phyloP scores from a whole-genome alignment of 2,888 invertebrate species.

The Tuberolachnus salignus region DNA sequence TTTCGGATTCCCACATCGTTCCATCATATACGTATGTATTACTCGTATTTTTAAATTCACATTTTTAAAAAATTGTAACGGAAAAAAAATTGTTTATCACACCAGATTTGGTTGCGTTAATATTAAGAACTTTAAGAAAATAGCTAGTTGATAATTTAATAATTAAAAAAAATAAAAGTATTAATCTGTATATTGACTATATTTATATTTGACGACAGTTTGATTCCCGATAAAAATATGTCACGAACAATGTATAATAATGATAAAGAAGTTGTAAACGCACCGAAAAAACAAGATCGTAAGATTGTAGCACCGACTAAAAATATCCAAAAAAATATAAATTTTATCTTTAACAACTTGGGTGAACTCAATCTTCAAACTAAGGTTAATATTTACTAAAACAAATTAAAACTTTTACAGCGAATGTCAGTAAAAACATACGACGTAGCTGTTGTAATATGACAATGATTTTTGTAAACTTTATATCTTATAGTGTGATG shows the following conservation, averaged over 20 bases:
- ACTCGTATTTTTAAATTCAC: too few relatives aligned
- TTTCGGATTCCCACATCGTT: too few relatives aligned
- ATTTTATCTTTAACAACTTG: slow-evolving; percentile 98
- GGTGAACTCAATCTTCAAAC: slow-evolving; percentile 92
- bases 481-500: slow-evolving; percentile 73
- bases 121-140: too few relatives aligned
- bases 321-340: slow-evolving; percentile 93
- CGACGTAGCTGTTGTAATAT: not conserved
- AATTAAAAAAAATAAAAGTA: too few relatives aligned
- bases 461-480: not conserved
- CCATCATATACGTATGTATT: too few relatives aligned
- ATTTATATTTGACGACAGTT: slow-evolving; percentile 46
- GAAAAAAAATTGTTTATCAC: too few relatives aligned
- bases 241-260: slow-evolving; percentile 83
- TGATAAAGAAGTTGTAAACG: slow-evolving; percentile 97
- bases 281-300: slow-evolving; percentile 94
- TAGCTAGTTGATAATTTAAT: too few relatives aligned
- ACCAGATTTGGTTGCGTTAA: too few relatives aligned
- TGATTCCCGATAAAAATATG: slow-evolving; percentile 73
- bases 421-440: not conserved
- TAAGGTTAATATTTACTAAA: slow-evolving; percentile 68
- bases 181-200: too few relatives aligned
- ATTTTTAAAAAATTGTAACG: too few relatives aligned
- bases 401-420: too few relatives aligned
- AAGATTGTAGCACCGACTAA: slow-evolving; percentile 90